Evolutionary conservation across 2,113 vertebrate species (phyloP), one percentile per base, ranked within the genome.

Genomic region (Thryonomys swinderianus): DNA sequence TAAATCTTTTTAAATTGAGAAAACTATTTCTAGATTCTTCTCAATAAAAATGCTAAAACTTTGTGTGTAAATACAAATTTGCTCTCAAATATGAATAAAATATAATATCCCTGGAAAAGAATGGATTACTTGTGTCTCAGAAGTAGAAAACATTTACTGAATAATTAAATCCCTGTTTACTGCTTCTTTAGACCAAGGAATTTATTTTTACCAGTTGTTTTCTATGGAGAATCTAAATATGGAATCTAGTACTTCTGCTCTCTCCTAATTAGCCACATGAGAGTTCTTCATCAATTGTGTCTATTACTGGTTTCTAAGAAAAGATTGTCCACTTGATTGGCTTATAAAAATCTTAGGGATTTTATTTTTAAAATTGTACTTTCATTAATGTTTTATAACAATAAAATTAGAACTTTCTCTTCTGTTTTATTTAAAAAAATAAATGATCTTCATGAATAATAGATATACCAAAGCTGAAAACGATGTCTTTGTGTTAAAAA

Each of bases 391-490:
- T 51, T 73, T 92, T 76, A 97, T 89, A 66, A 37, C 0, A 71
- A 86, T 45, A 59, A 73, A 93, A 66, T 76, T 81, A 64, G 67
- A 90, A 57, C 2, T 61, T 81, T 84, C 34, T 96, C 40, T 69
- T 93, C 88, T 91, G 57, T 81, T 94, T 79, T 88, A 32, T 95
- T 93, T 90, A 95, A 78, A 89, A 62, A 88, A 96, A 74, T 73
- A 92, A 95, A 64, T 92, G 91, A 67, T 93, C 37, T 4, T 93
- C 10, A 78, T 87, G 62, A 91, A 91, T 86, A 18, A 27, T 45
- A 96, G 57, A 83, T 57, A 87, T 71, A 81, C 30, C 71, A 89
- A 42, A 92, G 17, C 23, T 91, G 37, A 90, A 89, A 92, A 87
- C 89, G 85, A 84, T 51, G 16, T 14, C 85, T 94, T 94, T 88